A percentile compares a stretch with the other conserved stretches of the same genome.
These are phyloP conservation scores for Apostichopus parvimensis DNA, from an alignment of 35 echinoderm and acorn worm genomes.

Conservation along the genomic window DNA sequence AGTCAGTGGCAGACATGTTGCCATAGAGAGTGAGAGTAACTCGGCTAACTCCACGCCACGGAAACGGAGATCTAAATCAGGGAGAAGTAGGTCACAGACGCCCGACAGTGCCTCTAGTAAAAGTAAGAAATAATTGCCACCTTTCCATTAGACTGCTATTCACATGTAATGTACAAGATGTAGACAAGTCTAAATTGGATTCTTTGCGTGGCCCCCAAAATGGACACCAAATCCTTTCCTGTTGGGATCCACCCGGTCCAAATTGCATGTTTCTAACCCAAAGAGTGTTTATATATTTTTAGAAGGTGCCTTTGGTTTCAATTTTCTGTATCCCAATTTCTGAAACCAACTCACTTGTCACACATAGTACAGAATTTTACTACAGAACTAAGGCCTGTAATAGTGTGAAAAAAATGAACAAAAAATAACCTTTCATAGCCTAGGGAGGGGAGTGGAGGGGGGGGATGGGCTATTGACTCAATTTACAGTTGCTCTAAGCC, in stretches of 20 bases:
- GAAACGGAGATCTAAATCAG: conserved; percentile 53
- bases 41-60: conserved; percentile 62
- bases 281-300: too few species aligned
- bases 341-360: too few species aligned
- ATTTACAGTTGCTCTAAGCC: too few species aligned
- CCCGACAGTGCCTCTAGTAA: conserved; percentile 18
- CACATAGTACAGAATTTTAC: too few species aligned
- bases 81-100: conserved; percentile 31
- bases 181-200: background rate
- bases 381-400: too few species aligned
- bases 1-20: conserved; percentile 72
- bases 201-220: background rate
- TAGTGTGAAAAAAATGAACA: too few species aligned
- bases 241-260: background rate
- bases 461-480: too few species aligned
- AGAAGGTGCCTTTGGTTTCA: too few species aligned
- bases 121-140: background rate
- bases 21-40: conserved; percentile 61
- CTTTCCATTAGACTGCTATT: background rate
- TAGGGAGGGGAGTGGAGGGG: too few species aligned
- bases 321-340: too few species aligned
- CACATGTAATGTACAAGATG: background rate
- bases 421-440: too few species aligned
- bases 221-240: background rate
- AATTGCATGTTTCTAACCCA: background rate